These are phyloP conservation scores for Scleropages formosus DNA, from an alignment of 2,797 vertebrate species.

Conservation along the genomic window DNA sequence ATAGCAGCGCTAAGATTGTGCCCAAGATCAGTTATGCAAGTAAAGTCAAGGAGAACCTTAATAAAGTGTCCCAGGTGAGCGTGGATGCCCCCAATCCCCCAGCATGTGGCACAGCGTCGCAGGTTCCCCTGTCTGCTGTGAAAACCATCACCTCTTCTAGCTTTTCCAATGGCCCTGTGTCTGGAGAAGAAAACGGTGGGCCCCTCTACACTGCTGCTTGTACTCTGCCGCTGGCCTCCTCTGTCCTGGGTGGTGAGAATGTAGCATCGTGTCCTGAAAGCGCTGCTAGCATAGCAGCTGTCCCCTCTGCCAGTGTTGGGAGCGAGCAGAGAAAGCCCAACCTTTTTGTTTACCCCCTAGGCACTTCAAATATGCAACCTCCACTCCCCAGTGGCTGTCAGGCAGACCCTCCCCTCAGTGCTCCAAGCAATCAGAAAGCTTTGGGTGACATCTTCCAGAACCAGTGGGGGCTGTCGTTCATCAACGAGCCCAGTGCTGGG, in stretches of 20 bases:
- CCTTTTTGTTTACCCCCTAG: slow-evolving; percentile 83
- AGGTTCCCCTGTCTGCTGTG: slow-evolving; percentile 96
- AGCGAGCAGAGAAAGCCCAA: slow-evolving; percentile 88
- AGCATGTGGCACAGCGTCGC: slow-evolving; percentile 75
- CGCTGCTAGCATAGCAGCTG: slow-evolving; percentile 56
- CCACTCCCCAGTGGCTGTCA: slow-evolving; percentile 81
- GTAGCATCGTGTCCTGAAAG: slow-evolving; percentile 71
- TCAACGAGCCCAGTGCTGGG: slow-evolving; percentile 90
- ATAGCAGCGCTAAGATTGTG: slow-evolving; percentile 99
- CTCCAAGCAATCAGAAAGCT: slow-evolving; percentile 90
- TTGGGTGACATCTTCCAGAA: slow-evolving; percentile 99
- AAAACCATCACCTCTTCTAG: slow-evolving; percentile 95
- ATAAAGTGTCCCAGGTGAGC: slow-evolving; percentile 86
- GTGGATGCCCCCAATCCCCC: slow-evolving; percentile 71
- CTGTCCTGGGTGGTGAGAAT: slow-evolving; percentile 74
- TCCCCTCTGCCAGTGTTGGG: slow-evolving; percentile 66
- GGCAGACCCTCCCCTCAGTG: slow-evolving; percentile 64
- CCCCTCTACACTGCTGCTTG: slow-evolving; percentile 82
- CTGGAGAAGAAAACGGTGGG: slow-evolving; percentile 80
- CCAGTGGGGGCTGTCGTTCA: slow-evolving; percentile 99
- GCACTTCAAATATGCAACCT: slow-evolving; percentile 96
- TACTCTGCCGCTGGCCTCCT: slow-evolving; percentile 74
- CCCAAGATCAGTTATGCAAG: slow-evolving; percentile 99
- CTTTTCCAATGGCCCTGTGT: slow-evolving; percentile 91
- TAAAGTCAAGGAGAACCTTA: slow-evolving; percentile 99